Conservation (phyloP, 2,113 vertebrate species). For the Heliornis fulica region DNA sequence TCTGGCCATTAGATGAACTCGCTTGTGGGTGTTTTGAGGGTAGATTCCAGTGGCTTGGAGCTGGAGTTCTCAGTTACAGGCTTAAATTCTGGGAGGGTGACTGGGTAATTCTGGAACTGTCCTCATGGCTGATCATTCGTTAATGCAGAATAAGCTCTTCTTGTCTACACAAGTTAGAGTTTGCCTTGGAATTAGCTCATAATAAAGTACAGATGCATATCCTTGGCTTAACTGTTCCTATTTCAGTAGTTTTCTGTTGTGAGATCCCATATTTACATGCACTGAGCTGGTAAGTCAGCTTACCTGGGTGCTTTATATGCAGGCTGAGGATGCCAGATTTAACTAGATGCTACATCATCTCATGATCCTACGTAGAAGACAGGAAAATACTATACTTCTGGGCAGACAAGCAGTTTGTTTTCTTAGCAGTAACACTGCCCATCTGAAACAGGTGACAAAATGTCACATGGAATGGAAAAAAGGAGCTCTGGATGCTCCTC, state of each 20-base stretch:
- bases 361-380: fast-evolving
- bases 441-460: background rate
- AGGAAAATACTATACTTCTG: background rate
- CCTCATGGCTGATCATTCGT: background rate
- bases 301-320: background rate
- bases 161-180: background rate
- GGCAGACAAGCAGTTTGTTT: background rate
- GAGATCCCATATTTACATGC: background rate
- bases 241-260: background rate
- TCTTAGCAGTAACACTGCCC: background rate
- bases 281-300: background rate
- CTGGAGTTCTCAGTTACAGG: background rate
- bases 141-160: background rate
- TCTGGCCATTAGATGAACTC: background rate
- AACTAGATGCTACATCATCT: background rate
- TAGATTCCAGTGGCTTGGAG: background rate
- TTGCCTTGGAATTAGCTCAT: background rate
- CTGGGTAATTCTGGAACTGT: background rate
- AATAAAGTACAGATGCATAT: background rate
- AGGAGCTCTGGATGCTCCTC: background rate
- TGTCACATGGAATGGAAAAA: background rate
- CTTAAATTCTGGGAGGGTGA: background rate
- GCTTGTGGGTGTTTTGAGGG: background rate
- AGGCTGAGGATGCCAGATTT: background rate
- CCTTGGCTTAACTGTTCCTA: background rate